phyloP scores from a whole-genome alignment of 1,140 invertebrate genomes.

The Sitophilus oryzae region DNA sequence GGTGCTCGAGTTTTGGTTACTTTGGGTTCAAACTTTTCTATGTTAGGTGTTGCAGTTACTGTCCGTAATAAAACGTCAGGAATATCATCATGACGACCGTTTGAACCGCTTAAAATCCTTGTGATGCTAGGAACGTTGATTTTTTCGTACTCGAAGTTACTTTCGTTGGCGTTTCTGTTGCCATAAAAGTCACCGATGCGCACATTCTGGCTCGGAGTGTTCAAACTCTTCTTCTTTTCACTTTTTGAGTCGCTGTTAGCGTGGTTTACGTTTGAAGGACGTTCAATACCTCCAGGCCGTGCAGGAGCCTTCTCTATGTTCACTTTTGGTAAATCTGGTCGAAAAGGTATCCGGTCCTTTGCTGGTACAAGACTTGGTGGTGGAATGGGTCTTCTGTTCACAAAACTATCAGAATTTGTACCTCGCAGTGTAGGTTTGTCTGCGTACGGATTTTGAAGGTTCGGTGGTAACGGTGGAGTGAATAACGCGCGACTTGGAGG shows the following conservation, averaged over 20 bases:
- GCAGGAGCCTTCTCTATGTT: constrained; percentile 35
- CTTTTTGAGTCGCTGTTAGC: constrained; percentile 26
- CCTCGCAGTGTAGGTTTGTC: constrained; percentile 76
- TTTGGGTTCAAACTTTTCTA: constrained; percentile 41
- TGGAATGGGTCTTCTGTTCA: constrained; percentile 63
- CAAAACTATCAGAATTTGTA: constrained; percentile 56
- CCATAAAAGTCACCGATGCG: constrained; percentile 36
- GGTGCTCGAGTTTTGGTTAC: constrained; percentile 38
- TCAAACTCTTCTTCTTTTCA: constrained; percentile 62
- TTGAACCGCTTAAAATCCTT: constrained; percentile 72
- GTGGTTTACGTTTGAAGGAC: constrained; percentile 21
- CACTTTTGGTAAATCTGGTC: constrained; percentile 51
- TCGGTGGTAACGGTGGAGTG: constrained; percentile 70
- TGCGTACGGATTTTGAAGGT: constrained; percentile 73
- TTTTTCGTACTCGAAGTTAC: constrained; percentile 42
- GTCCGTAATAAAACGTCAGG: constrained; percentile 65
- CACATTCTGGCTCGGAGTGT: constrained; percentile 61
- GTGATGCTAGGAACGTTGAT: constrained; percentile 56
- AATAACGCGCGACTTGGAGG: constrained; percentile 70
- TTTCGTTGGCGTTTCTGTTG: constrained; percentile 35
- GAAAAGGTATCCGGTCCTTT: constrained; percentile 71
- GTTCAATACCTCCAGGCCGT: constrained; percentile 15
- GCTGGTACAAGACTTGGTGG: constrained; percentile 69
- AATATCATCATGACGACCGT: constrained; percentile 71
- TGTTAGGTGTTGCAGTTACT: constrained; percentile 57